Evolutionary conservation across 2,113 vertebrate genomes (phyloP).

Genomic region (Gymnorhina tibicen): DNA sequence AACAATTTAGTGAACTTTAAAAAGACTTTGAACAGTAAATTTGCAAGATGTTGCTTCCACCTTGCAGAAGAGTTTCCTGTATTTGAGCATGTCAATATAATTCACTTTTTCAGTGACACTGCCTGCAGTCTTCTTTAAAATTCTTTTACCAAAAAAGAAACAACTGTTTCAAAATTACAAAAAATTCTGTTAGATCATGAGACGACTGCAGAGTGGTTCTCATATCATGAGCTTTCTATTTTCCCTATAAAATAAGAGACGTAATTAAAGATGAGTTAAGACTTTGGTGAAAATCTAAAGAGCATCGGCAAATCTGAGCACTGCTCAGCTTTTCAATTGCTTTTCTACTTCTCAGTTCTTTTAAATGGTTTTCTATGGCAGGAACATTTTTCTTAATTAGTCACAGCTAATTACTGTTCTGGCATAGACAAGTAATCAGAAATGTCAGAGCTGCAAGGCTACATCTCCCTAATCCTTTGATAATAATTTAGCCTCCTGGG

Average conservation of each 20-base stretch:
- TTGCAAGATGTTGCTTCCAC: background rate
- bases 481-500: conserved; percentile 90
- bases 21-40: background rate
- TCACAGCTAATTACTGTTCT: conserved; percentile 91
- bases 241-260: conserved; percentile 49
- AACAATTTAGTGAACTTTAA: background rate
- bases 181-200: background rate
- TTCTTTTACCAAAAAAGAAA: background rate
- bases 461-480: conserved; percentile 90
- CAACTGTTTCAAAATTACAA: conserved; percentile 8
- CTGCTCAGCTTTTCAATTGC: conserved; percentile 81
- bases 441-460: conserved; percentile 88
- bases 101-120: background rate
- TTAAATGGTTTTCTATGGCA: conserved; percentile 85
- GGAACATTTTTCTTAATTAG: conserved; percentile 90
- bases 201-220: conserved; percentile 19
- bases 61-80: background rate
- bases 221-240: conserved; percentile 11
- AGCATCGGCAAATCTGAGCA: conserved; percentile 77
- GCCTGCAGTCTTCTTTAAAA: background rate
- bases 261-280: conserved; percentile 77
- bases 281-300: conserved; percentile 75
- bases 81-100: background rate
- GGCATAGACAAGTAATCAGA: conserved; percentile 89
- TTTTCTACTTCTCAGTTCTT: conserved; percentile 82